These are phyloP conservation scores for Taenioides sp. DNA, from an alignment of 2,797 vertebrate genomes.

Conservation along the genomic window DNA sequence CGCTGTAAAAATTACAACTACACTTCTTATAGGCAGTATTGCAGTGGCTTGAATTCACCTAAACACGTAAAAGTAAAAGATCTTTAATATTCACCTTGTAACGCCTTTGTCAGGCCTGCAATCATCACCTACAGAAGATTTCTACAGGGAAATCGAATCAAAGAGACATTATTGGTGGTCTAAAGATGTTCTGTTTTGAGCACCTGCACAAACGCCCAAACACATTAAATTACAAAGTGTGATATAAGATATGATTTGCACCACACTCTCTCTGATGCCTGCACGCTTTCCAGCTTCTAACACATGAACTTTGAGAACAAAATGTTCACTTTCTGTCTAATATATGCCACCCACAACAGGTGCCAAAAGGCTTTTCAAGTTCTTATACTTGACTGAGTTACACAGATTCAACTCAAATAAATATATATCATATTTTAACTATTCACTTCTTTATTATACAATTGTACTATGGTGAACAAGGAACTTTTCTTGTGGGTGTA, in stretches of 20 bases:
- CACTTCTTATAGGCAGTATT: neutral
- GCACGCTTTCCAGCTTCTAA: neutral
- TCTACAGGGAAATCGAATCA: neutral
- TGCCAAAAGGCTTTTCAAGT: neutral
- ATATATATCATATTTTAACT: too few species aligned
- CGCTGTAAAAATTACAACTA: neutral
- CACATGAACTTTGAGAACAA: neutral
- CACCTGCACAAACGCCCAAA: neutral
- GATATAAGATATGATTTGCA: neutral
- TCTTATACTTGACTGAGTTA: slow-evolving; percentile 45
- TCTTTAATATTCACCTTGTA: neutral
- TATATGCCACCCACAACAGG: slow-evolving; percentile 9
- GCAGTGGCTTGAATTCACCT: neutral
- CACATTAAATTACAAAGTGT: neutral
- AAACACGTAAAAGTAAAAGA: neutral
- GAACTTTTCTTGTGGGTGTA: too few species aligned
- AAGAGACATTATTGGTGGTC: neutral
- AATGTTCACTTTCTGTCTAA: slow-evolving; percentile 3
- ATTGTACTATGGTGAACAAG: too few species aligned
- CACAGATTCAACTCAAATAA: neutral
- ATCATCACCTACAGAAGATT: neutral
- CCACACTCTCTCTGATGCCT: neutral
- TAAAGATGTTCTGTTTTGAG: neutral
- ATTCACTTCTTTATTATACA: too few species aligned
- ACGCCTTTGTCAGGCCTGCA: neutral